These are phyloP conservation scores for Poeciliopsis retropinna DNA, from an alignment of 2,113 vertebrate genomes.

Conservation along the genomic window DNA sequence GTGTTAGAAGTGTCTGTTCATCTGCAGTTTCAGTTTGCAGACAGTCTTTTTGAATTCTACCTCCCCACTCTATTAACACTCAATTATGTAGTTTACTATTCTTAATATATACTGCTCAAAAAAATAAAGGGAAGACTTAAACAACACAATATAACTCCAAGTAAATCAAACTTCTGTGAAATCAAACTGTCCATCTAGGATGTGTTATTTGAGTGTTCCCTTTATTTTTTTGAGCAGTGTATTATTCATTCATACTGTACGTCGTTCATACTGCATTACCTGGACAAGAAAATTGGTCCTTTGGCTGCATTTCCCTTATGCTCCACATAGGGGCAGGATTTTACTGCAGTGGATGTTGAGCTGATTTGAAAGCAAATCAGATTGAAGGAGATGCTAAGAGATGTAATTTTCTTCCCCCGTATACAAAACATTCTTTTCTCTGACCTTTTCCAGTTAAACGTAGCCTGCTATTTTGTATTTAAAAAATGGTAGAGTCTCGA, in stretches of 20 bases:
- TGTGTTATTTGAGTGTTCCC: too few relatives aligned
- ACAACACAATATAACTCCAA: too few relatives aligned
- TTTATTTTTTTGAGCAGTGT: too few relatives aligned
- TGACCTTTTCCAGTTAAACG: not conserved
- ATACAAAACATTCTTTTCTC: not conserved
- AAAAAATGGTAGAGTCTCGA: not conserved
- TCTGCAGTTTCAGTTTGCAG: not conserved
- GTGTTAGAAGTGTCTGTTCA: not conserved
- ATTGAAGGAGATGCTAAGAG: not conserved
- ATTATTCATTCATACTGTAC: not conserved
- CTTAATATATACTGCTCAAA: too few relatives aligned
- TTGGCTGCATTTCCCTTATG: conserved; percentile 20
- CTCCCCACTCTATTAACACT: not conserved
- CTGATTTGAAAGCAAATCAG: not conserved
- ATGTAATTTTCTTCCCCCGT: not conserved
- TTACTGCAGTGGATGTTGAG: not conserved
- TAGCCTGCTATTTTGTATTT: not conserved
- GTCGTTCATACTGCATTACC: too few relatives aligned
- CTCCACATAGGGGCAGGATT: conserved; percentile 64
- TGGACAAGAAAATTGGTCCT: not conserved
- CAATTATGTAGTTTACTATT: not conserved
- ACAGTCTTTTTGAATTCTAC: not conserved
- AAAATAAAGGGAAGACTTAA: too few relatives aligned
- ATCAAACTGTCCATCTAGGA: too few relatives aligned
- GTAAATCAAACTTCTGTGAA: too few relatives aligned